Evolutionary conservation across 1,140 invertebrate species (phyloP).

Genomic region (Pseudomyrmex pallidus): DNA sequence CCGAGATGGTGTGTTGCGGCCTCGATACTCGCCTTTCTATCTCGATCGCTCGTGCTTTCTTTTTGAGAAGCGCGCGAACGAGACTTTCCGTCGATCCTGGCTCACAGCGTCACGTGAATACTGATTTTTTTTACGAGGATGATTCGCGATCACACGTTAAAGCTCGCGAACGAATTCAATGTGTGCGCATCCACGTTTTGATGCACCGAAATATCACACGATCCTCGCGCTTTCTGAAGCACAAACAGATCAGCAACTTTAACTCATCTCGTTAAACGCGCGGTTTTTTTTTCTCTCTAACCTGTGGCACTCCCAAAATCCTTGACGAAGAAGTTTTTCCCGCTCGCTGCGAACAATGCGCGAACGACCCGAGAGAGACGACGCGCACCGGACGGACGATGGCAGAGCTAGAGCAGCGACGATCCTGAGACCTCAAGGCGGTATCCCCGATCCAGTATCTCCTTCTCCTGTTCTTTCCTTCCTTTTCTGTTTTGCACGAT

Average conservation of each 20-base stretch:
- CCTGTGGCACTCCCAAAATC: not conserved
- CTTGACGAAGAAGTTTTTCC: not conserved
- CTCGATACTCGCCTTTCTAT: slow-evolving; percentile 51
- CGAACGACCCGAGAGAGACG: slow-evolving; percentile 1
- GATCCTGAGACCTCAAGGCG: slow-evolving; percentile 46
- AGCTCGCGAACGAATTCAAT: not conserved
- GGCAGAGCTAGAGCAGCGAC: slow-evolving; percentile 58
- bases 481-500: slow-evolving; percentile 13
- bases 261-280: not conserved
- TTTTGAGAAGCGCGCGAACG: slow-evolving; percentile 22
- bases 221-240: slow-evolving; percentile 21
- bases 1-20: slow-evolving; percentile 19
- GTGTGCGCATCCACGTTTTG: not conserved
- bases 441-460: slow-evolving; percentile 66
- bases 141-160: not conserved
- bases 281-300: not conserved
- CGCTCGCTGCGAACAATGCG: not conserved
- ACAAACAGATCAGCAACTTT: not conserved
- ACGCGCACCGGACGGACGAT: slow-evolving; percentile 31
- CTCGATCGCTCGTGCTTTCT: slow-evolving; percentile 47
- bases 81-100: not conserved
- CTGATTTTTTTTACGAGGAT: slow-evolving; percentile 23
- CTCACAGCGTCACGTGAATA: not conserved
- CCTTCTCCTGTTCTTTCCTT: slow-evolving; percentile 36
- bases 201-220: slow-evolving; percentile 4